A percentile compares a stretch with the other conserved stretches of the same genome.
Conservation (phyloP, 2,113 vertebrate species). For the human (Homo sapiens) region DNA sequence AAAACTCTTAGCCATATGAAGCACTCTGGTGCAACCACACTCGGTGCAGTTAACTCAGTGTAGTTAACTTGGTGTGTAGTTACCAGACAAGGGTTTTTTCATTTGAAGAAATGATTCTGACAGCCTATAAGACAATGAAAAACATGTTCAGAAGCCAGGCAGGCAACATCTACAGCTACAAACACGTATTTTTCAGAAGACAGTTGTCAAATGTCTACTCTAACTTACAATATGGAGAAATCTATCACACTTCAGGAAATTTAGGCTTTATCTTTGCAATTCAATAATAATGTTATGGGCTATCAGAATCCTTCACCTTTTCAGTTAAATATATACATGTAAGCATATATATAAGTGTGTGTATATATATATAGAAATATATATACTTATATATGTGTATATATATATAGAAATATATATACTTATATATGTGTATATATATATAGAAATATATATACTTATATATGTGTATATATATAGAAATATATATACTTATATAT, state of each 20-base stretch:
- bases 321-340: neutral
- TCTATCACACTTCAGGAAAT: neutral
- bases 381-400: too few species aligned
- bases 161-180: neutral
- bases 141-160: neutral
- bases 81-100: neutral
- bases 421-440: too few species aligned
- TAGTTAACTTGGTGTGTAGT: too few species aligned
- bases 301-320: neutral
- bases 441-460: too few species aligned
- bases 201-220: neutral
- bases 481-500: too few species aligned
- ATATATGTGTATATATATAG: too few species aligned
- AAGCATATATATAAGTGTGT: too few species aligned
- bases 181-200: neutral
- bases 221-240: neutral
- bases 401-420: too few species aligned
- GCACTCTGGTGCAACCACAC: neutral
- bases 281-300: neutral
- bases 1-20: neutral
- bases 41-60: fast-evolving
- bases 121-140: neutral
- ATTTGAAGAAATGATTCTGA: neutral
- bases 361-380: too few species aligned
- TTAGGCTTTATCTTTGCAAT: neutral